Evolutionary conservation across 1,140 invertebrate species (phyloP).

Genomic region (Anthonomus grandis): DNA sequence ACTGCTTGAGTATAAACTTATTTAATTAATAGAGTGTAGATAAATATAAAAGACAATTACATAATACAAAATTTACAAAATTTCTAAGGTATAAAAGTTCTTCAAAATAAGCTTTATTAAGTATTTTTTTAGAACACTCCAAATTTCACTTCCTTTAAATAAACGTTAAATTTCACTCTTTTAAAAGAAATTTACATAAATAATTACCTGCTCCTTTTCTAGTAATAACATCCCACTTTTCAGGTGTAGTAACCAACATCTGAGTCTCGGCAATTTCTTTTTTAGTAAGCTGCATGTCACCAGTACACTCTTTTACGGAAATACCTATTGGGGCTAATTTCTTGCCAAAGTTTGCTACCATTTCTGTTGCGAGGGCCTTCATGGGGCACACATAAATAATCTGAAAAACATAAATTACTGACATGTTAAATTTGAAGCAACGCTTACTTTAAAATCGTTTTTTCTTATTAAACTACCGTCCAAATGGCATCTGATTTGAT

Average conservation of each 20-base stretch:
- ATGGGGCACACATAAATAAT: constrained; percentile 99
- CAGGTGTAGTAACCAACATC: constrained; percentile 97
- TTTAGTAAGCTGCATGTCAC: constrained; percentile 97
- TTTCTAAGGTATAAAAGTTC: too few species aligned
- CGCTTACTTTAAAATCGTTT: constrained; percentile 86
- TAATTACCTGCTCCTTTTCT: constrained; percentile 63
- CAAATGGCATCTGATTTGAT: constrained; percentile 85
- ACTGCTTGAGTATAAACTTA: too few species aligned
- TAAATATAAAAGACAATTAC: too few species aligned
- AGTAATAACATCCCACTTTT: constrained; percentile 99
- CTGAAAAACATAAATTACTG: constrained; percentile 49
- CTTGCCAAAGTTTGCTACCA: constrained; percentile 91
- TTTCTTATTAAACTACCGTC: constrained; percentile 76
- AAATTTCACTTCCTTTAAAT: too few species aligned
- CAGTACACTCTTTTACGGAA: constrained; percentile 88
- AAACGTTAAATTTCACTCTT: too few species aligned
- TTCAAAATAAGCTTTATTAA: too few species aligned
- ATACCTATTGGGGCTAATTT: constrained; percentile 75
- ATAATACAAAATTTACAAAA: too few species aligned
- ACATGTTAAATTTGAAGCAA: neutral
- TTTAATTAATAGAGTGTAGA: too few species aligned
- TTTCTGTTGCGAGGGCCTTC: constrained; percentile 98
- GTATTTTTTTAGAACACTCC: too few species aligned
- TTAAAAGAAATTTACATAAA: too few species aligned
- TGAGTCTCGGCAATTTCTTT: constrained; percentile 93